These are phyloP conservation scores for Pinctada fucata DNA, from an alignment of 2,888 invertebrate species.

Conservation along the genomic window DNA sequence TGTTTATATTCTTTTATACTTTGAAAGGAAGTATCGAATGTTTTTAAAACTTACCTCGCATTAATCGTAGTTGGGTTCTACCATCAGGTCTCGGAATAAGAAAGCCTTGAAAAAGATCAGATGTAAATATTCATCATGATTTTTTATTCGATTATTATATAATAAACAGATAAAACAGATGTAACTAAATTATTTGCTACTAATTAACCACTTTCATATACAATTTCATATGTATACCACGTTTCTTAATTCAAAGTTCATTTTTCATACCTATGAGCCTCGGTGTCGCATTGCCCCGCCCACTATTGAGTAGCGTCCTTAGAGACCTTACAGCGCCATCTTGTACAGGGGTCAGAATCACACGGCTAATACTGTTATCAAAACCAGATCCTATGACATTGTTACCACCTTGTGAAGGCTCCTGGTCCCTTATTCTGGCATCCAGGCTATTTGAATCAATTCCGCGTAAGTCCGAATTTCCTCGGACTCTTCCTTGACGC, in stretches of 20 bases:
- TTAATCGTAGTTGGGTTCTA: slow-evolving; percentile 36
- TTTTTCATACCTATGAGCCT: slow-evolving; percentile 32
- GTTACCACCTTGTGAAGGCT: background rate
- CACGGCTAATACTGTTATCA: slow-evolving; percentile 14
- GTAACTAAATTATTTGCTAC: background rate
- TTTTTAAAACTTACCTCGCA: slow-evolving; percentile 31
- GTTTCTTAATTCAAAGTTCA: too few species aligned
- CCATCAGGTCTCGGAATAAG: slow-evolving; percentile 37
- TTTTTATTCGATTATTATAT: too few species aligned
- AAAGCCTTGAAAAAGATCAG: slow-evolving; percentile 26
- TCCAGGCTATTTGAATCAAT: slow-evolving; percentile 4
- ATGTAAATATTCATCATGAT: background rate
- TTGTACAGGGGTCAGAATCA: slow-evolving; percentile 39
- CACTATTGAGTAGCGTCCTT: slow-evolving; percentile 31
- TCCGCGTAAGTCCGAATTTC: background rate
- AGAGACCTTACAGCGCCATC: slow-evolving; percentile 38
- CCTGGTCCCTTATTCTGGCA: background rate
- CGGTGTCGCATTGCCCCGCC: slow-evolving; percentile 31
- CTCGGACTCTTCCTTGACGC: background rate
- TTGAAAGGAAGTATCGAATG: too few species aligned
- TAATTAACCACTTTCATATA: background rate
- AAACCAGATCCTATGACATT: slow-evolving; percentile 5
- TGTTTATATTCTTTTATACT: too few species aligned
- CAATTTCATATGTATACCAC: too few species aligned
- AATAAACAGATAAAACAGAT: background rate